These are phyloP conservation scores for Potamarius usumacintae DNA, from an alignment of 2,113 vertebrate species.

Conservation along the genomic window DNA sequence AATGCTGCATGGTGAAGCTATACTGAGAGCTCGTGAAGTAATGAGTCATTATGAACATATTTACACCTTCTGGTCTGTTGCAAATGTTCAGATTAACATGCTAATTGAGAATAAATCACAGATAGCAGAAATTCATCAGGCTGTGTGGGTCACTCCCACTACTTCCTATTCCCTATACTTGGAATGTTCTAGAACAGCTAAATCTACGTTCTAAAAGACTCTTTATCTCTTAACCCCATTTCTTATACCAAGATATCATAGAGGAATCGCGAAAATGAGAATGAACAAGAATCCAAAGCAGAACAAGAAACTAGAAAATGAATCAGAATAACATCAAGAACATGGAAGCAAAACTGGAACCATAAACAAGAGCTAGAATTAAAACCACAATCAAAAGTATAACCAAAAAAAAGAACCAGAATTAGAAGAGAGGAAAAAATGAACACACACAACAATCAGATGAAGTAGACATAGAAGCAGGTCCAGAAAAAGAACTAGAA, in stretches of 20 bases:
- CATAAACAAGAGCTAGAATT: neutral
- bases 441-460: neutral
- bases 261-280: neutral
- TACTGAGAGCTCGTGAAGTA: neutral
- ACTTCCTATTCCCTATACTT: too few species aligned
- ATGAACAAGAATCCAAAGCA: neutral
- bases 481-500: neutral
- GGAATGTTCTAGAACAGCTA: neutral
- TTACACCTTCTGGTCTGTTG: slow-evolving; percentile 10
- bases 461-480: neutral
- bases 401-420: neutral
- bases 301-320: neutral
- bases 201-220: neutral
- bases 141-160: neutral
- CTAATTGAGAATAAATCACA: slow-evolving; percentile 48
- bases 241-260: neutral
- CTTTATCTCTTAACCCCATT: neutral
- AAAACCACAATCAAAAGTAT: neutral
- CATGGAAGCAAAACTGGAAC: neutral
- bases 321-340: neutral
- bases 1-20: neutral
- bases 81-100: slow-evolving; percentile 30
- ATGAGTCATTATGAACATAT: slow-evolving; percentile 43
- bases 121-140: neutral
- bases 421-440: neutral